These are phyloP conservation scores for Pomatostomus ruficeps DNA, from an alignment of 2,113 vertebrate genomes.

Conservation along the genomic window DNA sequence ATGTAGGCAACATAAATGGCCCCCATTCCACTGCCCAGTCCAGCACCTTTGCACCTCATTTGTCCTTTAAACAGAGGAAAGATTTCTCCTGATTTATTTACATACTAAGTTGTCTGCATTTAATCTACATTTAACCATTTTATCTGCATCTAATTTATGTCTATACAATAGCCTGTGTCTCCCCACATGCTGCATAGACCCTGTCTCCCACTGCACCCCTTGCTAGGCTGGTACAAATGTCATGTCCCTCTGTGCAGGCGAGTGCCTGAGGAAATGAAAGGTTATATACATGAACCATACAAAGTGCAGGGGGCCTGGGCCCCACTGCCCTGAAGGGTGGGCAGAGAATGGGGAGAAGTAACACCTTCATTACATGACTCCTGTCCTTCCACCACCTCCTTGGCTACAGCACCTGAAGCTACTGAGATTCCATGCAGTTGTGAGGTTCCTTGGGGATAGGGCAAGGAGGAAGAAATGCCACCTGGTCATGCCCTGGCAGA, in stretches of 20 bases:
- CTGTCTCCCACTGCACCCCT: rapidly evolving
- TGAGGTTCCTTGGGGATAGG: neutral
- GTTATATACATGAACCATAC: rapidly evolving
- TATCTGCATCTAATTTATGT: neutral
- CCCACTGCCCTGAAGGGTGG: neutral
- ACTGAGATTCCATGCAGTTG: neutral
- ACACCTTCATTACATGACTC: rapidly evolving
- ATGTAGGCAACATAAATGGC: neutral
- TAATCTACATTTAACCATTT: neutral
- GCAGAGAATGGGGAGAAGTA: neutral
- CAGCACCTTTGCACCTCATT: neutral
- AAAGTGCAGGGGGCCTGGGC: rapidly evolving
- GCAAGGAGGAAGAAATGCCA: neutral
- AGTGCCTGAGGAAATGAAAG: rapidly evolving
- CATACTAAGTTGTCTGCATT: neutral
- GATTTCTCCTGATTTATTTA: neutral
- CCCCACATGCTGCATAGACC: neutral
- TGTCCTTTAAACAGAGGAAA: neutral
- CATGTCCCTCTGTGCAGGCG: rapidly evolving
- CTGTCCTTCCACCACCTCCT: neutral
- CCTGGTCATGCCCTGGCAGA: neutral
- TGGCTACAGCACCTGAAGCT: neutral
- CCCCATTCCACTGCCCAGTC: neutral
- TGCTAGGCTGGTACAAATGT: neutral
- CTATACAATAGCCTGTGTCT: neutral